phyloP scores from a whole-genome alignment of 2,888 invertebrate species.

The Poecilobothrus nobilitatus region DNA sequence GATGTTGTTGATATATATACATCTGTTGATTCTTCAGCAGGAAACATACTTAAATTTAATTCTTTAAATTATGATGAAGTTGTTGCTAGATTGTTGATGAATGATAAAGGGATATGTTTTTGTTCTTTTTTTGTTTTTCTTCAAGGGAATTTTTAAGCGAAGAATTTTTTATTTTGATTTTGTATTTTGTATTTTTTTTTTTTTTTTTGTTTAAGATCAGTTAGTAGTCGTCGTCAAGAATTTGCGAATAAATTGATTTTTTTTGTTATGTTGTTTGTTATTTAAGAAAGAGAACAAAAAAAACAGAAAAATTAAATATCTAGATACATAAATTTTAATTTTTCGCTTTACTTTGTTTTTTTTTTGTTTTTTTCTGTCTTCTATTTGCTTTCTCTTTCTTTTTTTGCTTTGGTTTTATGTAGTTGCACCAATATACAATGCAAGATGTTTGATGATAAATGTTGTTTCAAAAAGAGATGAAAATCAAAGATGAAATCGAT shows the following conservation, averaged over 20 bases:
- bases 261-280: no score
- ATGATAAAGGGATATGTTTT: neutral
- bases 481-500: neutral
- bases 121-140: neutral
- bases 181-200: no score
- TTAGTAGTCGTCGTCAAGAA: no score
- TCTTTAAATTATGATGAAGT: neutral
- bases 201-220: no score
- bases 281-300: no score
- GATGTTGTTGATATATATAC: neutral
- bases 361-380: neutral
- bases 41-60: neutral
- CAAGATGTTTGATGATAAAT: no score
- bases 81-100: neutral
- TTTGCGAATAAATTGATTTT: no score
- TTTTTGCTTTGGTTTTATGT: neutral
- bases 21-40: conserved; percentile 6
- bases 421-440: no score
- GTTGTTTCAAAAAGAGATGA: no score
- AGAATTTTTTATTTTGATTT: neutral
- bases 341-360: neutral
- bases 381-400: neutral
- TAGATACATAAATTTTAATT: neutral
- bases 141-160: neutral
- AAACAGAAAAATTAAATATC: no score